A percentile compares a stretch with the other conserved stretches of the same genome.
These are phyloP conservation scores for Protosalanx chinensis DNA, from an alignment of 2,797 vertebrate species.

Conservation along the genomic window DNA sequence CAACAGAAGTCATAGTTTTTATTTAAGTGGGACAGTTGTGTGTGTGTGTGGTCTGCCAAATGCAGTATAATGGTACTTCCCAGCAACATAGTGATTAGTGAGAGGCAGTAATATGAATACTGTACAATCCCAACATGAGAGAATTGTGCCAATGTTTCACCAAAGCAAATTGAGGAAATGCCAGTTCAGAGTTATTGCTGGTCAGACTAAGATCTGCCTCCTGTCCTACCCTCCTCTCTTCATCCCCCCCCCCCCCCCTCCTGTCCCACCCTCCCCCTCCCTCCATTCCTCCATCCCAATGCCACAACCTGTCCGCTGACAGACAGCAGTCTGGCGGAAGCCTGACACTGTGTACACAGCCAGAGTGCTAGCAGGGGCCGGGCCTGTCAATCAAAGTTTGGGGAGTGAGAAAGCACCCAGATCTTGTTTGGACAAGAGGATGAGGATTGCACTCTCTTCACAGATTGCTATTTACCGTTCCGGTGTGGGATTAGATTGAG, in stretches of 20 bases:
- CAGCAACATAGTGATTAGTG: constrained; percentile 12
- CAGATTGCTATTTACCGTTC: constrained; percentile 61
- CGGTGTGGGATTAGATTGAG: constrained; percentile 12
- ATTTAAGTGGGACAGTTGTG: constrained; percentile 25
- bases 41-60: constrained; percentile 31
- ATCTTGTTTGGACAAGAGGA: constrained; percentile 67
- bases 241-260: constrained; percentile 14
- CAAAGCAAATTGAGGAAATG: constrained; percentile 34
- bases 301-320: not conserved
- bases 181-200: constrained; percentile 38
- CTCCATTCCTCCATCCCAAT: constrained; percentile 17
- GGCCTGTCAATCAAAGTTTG: constrained; percentile 60
- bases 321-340: constrained; percentile 62
- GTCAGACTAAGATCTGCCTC: constrained; percentile 47
- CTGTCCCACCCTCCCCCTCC: constrained; percentile 29
- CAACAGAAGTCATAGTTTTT: constrained; percentile 40
- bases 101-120: too few relatives aligned
- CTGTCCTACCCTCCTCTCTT: too few relatives aligned
- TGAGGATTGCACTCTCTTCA: constrained; percentile 46
- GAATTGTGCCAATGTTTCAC: not conserved
- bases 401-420: constrained; percentile 50
- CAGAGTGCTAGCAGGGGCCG: constrained; percentile 52
- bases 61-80: constrained; percentile 38
- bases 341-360: constrained; percentile 67
- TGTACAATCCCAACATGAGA: not conserved